Evolutionary conservation across 2,113 vertebrate species (phyloP).

Genomic region (Heterocephalus glaber): DNA sequence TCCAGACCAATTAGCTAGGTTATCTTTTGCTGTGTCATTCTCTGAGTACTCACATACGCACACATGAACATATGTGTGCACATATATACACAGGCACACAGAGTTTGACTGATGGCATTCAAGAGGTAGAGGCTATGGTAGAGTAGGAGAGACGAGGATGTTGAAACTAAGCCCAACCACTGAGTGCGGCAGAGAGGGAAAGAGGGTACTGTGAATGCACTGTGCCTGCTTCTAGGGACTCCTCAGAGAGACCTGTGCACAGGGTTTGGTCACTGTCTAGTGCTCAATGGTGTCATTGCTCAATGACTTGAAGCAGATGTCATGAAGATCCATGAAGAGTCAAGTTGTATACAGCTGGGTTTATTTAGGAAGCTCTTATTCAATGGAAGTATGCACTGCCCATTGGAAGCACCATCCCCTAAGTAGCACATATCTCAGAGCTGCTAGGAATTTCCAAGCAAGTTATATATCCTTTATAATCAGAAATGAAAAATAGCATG

Average conservation of each 20-base stretch:
- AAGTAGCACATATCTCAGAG: neutral
- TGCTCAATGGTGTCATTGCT: neutral
- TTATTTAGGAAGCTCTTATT: neutral
- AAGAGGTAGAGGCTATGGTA: neutral
- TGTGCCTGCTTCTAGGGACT: neutral
- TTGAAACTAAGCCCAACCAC: neutral
- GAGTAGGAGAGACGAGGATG: neutral
- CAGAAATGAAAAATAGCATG: neutral
- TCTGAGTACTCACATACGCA: neutral
- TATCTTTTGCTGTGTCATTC: neutral
- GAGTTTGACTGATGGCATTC: neutral
- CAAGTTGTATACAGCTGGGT: neutral
- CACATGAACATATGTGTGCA: neutral
- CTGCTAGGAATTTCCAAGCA: neutral
- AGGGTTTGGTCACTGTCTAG: neutral
- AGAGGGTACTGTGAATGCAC: neutral
- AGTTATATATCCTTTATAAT: neutral
- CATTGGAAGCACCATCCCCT: neutral
- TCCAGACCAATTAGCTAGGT: neutral
- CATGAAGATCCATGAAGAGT: neutral
- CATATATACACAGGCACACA: neutral
- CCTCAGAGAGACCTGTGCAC: neutral
- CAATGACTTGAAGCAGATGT: neutral
- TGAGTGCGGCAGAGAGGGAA: rapidly evolving
- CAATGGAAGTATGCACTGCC: neutral